Conservation (phyloP, 2,888 invertebrate genomes). For the Coremacera marginata region DNA sequence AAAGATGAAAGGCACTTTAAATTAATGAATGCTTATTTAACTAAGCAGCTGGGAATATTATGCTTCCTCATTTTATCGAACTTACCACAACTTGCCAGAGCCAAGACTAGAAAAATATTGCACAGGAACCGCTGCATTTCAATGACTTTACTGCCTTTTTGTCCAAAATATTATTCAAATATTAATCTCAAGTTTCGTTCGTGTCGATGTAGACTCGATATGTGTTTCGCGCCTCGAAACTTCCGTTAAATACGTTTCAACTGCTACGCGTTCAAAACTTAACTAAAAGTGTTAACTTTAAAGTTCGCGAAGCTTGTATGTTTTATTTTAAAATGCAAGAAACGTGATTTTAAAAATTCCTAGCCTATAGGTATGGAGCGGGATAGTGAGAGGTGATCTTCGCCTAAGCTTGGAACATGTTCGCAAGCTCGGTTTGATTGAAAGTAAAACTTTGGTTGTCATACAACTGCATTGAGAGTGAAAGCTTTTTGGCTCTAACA, state of each 20-base stretch:
- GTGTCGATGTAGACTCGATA: not conserved
- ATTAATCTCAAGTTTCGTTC: conserved; percentile 22
- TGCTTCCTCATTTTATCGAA: conserved; percentile 30
- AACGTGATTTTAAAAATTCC: conserved; percentile 49
- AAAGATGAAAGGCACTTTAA: not conserved
- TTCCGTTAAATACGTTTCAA: conserved; percentile 54
- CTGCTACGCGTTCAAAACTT: conserved; percentile 59
- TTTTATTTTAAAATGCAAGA: conserved; percentile 42
- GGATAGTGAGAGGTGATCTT: not conserved
- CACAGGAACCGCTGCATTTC: conserved; percentile 55
- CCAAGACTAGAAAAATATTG: conserved; percentile 56
- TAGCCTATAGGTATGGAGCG: conserved; percentile 24
- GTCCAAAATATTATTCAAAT: conserved; percentile 42
- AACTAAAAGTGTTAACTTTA: conserved; percentile 62
- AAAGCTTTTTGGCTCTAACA: conserved; percentile 49
- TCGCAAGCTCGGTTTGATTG: conserved; percentile 52
- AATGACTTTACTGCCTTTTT: conserved; percentile 25
- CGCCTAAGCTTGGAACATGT: conserved; percentile 47
- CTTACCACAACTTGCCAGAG: conserved; percentile 57
- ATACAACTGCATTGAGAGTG: conserved; percentile 50
- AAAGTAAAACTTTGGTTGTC: conserved; percentile 57
- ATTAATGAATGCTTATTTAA: not conserved
- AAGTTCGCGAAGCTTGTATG: conserved; percentile 52
- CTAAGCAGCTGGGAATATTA: not conserved
- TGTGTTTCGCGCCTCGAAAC: conserved; percentile 33